Conservation (phyloP, 1,140 invertebrate species). For the Apis dorsata region DNA sequence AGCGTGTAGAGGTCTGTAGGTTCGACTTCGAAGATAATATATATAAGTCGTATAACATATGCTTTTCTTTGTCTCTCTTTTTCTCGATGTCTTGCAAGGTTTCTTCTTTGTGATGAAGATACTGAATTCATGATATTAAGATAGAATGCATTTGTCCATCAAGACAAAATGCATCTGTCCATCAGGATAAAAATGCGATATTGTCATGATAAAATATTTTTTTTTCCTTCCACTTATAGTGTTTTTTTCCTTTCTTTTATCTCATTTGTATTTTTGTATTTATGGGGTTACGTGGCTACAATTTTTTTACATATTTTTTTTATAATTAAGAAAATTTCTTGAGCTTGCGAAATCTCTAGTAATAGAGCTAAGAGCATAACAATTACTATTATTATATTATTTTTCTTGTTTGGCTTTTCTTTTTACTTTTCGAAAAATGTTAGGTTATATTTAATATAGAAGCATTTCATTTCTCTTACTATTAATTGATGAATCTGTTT, state of each 20-base stretch:
- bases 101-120: conserved; percentile 20
- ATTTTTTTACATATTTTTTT: not conserved
- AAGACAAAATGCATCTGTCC: conserved; percentile 3
- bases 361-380: not conserved
- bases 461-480: not conserved
- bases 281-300: not conserved
- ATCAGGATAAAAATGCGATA: conserved; percentile 41
- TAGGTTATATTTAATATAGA: not conserved
- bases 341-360: not conserved
- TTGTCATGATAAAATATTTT: conserved; percentile 32
- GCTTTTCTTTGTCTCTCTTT: conserved; percentile 1
- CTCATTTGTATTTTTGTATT: not conserved
- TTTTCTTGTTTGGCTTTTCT: not conserved
- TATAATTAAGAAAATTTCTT: not conserved
- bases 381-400: too few species aligned
- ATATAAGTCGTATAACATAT: not conserved
- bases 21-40: not conserved
- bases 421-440: not conserved
- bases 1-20: not conserved
- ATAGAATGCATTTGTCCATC: conserved; percentile 28
- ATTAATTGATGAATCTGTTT: not conserved
- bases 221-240: not conserved
- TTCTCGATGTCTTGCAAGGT: not conserved
- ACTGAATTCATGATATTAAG: conserved; percentile 30
- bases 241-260: not conserved